Evolutionary conservation across 2,113 vertebrate genomes (phyloP).

Genomic region (Ceratotherium simum): DNA sequence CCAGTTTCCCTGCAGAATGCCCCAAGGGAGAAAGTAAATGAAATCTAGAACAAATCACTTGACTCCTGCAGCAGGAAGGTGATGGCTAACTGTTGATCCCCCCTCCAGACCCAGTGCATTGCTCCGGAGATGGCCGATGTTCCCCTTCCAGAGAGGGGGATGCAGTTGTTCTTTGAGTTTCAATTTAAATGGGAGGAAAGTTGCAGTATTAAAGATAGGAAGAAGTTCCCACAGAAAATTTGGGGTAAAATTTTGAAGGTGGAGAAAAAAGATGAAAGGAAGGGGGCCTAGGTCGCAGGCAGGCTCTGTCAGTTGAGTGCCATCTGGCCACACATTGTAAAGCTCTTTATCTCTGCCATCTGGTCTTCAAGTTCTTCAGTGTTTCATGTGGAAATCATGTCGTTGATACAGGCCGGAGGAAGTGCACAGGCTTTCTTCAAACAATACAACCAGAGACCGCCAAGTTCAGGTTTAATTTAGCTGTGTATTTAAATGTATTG

Average conservation of each 20-base stretch:
- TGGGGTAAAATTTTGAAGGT: neutral
- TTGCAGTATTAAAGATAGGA: neutral
- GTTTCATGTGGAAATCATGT: neutral
- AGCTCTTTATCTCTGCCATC: neutral
- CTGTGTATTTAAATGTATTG: slow-evolving; percentile 14
- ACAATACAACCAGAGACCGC: neutral
- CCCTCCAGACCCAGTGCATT: fast-evolving
- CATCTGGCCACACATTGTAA: neutral
- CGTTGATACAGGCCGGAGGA: neutral
- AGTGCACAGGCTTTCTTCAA: neutral
- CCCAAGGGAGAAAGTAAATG: neutral
- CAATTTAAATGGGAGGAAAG: neutral
- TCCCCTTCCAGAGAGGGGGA: neutral
- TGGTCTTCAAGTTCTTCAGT: neutral
- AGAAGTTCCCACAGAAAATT: neutral
- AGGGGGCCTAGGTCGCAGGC: fast-evolving
- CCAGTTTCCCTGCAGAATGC: neutral
- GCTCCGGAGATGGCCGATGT: neutral
- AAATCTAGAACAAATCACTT: neutral
- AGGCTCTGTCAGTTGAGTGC: neutral
- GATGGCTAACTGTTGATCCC: neutral
- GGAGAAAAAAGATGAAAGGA: neutral
- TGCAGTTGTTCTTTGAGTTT: neutral
- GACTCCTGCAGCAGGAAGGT: neutral
- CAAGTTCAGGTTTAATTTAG: neutral